These are phyloP conservation scores for Chaenogobius annularis DNA, from an alignment of 2,113 vertebrate species.

Conservation along the genomic window DNA sequence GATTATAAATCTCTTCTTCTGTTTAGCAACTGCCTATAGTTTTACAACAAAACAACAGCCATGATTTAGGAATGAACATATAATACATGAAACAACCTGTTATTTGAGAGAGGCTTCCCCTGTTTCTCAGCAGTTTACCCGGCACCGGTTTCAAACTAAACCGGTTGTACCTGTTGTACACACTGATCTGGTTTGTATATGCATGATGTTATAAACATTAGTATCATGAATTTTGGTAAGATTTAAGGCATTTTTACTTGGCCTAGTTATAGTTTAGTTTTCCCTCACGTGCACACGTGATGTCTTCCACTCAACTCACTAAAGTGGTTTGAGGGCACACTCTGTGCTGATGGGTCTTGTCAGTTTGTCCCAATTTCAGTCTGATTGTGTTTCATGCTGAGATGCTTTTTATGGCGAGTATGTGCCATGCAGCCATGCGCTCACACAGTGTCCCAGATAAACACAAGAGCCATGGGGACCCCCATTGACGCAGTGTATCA, in stretches of 20 bases:
- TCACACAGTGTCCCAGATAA: constrained; percentile 45
- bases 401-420: constrained; percentile 2
- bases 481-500: neutral
- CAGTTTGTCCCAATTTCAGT: constrained; percentile 15
- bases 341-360: neutral
- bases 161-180: constrained; percentile 25
- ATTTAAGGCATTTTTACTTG: neutral
- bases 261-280: neutral
- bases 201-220: neutral
- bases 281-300: too few species aligned
- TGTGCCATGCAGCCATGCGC: constrained; percentile 27
- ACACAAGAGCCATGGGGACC: constrained; percentile 8
- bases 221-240: neutral
- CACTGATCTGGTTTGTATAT: constrained; percentile 3
- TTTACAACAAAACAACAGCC: neutral
- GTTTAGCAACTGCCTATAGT: neutral
- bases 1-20: neutral
- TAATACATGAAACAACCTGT: neutral
- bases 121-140: neutral
- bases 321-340: neutral
- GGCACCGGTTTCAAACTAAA: constrained; percentile 5
- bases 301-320: neutral
- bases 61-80: neutral
- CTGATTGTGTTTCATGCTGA: constrained; percentile 17
- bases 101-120: neutral